Evolutionary conservation across 2,113 vertebrate genomes (phyloP), one percentile per base, ranked within the genome.

Genomic region (Alectura lathami): DNA sequence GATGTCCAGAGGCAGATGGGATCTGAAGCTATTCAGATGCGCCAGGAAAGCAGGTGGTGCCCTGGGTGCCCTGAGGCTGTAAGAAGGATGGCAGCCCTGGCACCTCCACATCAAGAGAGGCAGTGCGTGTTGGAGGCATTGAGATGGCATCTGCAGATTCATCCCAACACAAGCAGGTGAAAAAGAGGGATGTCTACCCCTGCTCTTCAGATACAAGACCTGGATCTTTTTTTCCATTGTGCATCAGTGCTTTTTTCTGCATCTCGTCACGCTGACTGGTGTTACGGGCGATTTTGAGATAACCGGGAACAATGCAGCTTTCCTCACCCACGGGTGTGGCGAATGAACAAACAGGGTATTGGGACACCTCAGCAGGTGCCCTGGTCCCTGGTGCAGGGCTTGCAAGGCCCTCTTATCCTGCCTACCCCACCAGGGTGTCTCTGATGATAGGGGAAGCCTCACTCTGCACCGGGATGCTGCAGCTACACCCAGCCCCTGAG

Each of bases 81-180:
- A 40, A 90, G 8, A 45, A 66, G 24, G 23, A 32, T 29, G n/a
- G 32, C 42, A 72, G 47, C 6, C 32, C 27, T 16, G 56, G 21
- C 13, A n/a, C 24, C 3, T 29, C 29, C 11, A 3, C 30, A 7
- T 30, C 45, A 69, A 42, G 81, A 78, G 34, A 60, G 14, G 14
- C 9, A 82, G 12, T 0, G 0, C 7, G 11, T 1, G 0, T 4
- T 24, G 2, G 0, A 16, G 5, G 13, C 30, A 11, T 40, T 6
- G 8, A 9, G 24, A 22, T 30, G 20, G 43, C 40, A n/a, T 57
- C 63, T 86, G 48, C 63, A 74, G 42, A 17, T 80, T 40, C 14
- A 2, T 38, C 40, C 36, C 7, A 2, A 9, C 22, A 11, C 16
- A 5, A 50, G 26, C 16, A 50, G 18, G 32, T 53, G 48, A 66